Percentiles rank a stretch among this genome's conserved stretches.
phyloP scores from a whole-genome alignment of 2,888 invertebrate species.

The Fragum sueziense region DNA sequence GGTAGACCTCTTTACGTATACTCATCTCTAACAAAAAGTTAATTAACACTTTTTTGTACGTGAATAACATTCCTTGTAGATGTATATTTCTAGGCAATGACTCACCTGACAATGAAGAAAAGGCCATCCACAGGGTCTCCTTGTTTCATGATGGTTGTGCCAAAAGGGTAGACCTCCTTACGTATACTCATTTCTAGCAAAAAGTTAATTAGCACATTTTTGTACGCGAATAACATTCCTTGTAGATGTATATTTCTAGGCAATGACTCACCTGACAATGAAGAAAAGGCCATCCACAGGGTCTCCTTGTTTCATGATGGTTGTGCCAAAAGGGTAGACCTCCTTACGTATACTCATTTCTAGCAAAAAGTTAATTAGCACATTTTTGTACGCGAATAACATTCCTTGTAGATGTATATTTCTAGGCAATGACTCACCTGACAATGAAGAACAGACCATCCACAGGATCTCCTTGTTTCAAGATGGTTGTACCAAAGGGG shows the following conservation, averaged over 20 bases:
- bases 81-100: too few relatives aligned
- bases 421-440: too few relatives aligned
- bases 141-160: constrained; percentile 73
- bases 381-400: too few relatives aligned
- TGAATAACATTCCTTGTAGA: too few relatives aligned
- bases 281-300: constrained; percentile 75
- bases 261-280: constrained; percentile 76
- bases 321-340: constrained; percentile 70
- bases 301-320: constrained; percentile 76
- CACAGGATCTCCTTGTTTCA: constrained; percentile 75
- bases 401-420: too few relatives aligned
- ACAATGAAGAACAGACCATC: constrained; percentile 77
- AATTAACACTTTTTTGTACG: too few relatives aligned
- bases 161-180: constrained; percentile 74
- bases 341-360: constrained; percentile 79
- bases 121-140: constrained; percentile 75
- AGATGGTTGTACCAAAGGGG: constrained; percentile 72
- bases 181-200: constrained; percentile 78
- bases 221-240: too few relatives aligned
- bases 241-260: too few relatives aligned
- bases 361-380: too few relatives aligned
- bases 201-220: too few relatives aligned
- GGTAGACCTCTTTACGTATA: constrained; percentile 73
- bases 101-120: constrained; percentile 77
- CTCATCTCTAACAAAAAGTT: constrained; percentile 79